Evolutionary conservation across 2,888 invertebrate species (phyloP).

Genomic region (Dryobota labecula): DNA sequence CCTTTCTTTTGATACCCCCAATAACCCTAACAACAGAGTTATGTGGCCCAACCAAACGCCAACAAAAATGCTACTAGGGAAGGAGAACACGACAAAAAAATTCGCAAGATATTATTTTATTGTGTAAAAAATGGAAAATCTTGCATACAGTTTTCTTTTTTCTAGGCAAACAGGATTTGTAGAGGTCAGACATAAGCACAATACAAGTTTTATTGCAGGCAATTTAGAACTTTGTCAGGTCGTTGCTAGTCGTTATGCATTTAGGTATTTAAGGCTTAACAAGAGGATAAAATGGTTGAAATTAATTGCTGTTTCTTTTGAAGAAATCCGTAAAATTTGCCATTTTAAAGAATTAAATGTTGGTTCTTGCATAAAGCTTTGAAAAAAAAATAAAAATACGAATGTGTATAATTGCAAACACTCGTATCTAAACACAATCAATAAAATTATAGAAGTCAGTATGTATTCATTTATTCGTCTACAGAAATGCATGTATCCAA

Average conservation of each 20-base stretch:
- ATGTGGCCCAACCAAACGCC: no score
- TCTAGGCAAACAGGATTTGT: slow-evolving; percentile 43
- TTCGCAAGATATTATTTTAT: not conserved
- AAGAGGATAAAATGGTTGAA: slow-evolving; percentile 39
- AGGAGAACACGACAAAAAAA: no score
- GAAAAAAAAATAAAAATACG: no score
- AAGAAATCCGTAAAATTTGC: not conserved
- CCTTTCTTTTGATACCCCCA: no score
- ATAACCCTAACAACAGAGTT: no score
- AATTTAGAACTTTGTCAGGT: slow-evolving; percentile 58
- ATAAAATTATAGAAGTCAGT: not conserved
- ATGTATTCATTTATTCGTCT: slow-evolving; percentile 6
- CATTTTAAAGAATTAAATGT: not conserved
- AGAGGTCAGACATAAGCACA: slow-evolving; percentile 49
- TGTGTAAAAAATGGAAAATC: slow-evolving; percentile 25
- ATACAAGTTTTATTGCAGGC: slow-evolving; percentile 56
- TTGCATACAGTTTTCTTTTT: slow-evolving; percentile 39
- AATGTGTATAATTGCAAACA: no score
- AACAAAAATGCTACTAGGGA: no score
- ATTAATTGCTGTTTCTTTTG: slow-evolving; percentile 35
- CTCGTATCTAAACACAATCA: not conserved
- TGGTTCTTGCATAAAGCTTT: not conserved
- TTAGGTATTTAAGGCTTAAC: slow-evolving; percentile 29
- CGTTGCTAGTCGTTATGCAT: slow-evolving; percentile 50
- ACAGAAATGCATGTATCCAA: not conserved